phyloP scores from a whole-genome alignment of 2,113 vertebrate species.

The Indicator indicator region DNA sequence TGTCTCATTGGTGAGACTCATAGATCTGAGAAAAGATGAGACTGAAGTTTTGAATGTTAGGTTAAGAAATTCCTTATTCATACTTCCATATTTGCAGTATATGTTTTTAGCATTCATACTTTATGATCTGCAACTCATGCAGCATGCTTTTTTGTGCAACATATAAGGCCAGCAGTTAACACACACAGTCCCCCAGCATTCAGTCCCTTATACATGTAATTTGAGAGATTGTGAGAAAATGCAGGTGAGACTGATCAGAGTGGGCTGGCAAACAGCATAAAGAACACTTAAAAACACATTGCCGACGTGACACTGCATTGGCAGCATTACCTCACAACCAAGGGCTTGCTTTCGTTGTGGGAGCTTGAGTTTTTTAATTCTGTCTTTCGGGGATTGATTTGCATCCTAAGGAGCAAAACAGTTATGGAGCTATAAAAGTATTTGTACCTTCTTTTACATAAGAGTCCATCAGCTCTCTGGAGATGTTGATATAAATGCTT shows the following conservation, averaged over 20 bases:
- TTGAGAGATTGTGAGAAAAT: neutral
- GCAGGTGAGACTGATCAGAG: neutral
- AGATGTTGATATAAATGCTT: neutral
- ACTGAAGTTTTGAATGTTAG: neutral
- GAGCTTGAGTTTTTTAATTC: neutral
- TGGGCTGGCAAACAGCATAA: neutral
- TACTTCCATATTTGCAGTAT: neutral
- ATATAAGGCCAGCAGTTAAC: neutral
- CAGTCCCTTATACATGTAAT: neutral
- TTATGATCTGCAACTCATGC: neutral
- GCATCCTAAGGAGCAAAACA: neutral
- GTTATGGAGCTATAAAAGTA: neutral
- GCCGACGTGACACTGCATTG: neutral
- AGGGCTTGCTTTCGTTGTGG: neutral
- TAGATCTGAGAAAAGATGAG: neutral
- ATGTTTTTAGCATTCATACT: neutral
- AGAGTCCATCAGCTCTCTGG: neutral
- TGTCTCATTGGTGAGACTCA: neutral
- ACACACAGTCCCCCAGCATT: neutral
- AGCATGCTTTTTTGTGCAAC: neutral
- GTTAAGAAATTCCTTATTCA: neutral
- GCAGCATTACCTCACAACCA: neutral
- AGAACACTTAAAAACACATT: neutral
- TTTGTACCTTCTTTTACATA: neutral
- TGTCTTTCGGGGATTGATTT: neutral